Evolutionary conservation across 2,113 vertebrate species (phyloP), one percentile per base, ranked within the genome.

Genomic region (Gadus macrocephalus): DNA sequence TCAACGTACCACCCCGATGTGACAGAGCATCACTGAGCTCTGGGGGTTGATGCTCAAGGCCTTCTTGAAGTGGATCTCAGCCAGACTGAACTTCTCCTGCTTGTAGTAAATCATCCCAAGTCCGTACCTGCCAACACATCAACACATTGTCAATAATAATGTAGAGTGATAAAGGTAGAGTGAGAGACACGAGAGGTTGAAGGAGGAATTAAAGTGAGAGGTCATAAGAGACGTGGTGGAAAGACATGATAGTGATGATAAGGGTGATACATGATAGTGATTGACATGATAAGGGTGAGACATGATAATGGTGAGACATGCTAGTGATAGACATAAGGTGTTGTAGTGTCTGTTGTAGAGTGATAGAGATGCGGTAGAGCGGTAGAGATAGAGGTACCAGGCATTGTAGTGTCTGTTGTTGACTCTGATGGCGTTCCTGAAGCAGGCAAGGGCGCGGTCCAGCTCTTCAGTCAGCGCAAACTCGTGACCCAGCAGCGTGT

Each of bases 51-150:
- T 98, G 88, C 97, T 94, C 80, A 99, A 91, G 68, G 97, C 97
- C 86, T 99, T 99, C 89, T 98, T 95, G 85, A 99, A 99, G 92
- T 99, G 96, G 90, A 99, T 98, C 90, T 99, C 97, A 69, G 96
- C 97, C 74, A 99, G 88, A 83, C 95, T 96, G 88, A 98, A 99
- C 83, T 99, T 99, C 87, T 99, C 97, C 86, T 99, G 97, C 78
- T 99, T 99, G 88, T 97, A 99, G 89, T 99, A 99, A 86, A 99
- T 98, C 96, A 99, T 98, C 76, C 97, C 97, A 87, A 98, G 89
- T 53, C 97, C 96, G 22, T 98, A 99, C 97, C 97, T 99, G 81
- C 0, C 4, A 2, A 70, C 84, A 86, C n/a, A 75, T 74, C 80
- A 77, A 49, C 42, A 49, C 42, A 7, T 7, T 14, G 42, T 49